A percentile compares a stretch with the other conserved stretches of the same genome.
These are phyloP conservation scores for Siniperca obscura DNA, from an alignment of 2,797 vertebrate species.

Conservation along the genomic window DNA sequence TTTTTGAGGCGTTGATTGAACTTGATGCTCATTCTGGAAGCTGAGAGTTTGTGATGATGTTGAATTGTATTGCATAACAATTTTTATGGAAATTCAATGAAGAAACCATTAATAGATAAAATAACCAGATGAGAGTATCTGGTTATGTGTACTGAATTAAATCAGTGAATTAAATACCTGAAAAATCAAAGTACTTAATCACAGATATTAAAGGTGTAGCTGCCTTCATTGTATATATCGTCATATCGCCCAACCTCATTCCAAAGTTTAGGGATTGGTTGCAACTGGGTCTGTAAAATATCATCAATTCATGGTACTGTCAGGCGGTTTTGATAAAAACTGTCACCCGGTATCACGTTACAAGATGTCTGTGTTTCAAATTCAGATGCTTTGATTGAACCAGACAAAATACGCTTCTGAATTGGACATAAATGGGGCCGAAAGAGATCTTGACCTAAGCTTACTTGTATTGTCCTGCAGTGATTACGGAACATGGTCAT, in stretches of 20 bases:
- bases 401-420: background rate
- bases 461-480: background rate
- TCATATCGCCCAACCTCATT: background rate
- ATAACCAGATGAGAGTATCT: background rate
- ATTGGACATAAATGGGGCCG: background rate
- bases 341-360: background rate
- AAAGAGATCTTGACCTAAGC: slow-evolving; percentile 31
- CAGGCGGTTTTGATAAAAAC: background rate
- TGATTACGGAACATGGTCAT: slow-evolving; percentile 31
- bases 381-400: background rate
- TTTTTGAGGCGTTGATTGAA: background rate
- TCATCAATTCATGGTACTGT: background rate
- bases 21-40: background rate
- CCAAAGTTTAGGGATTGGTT: background rate
- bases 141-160: background rate
- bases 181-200: no score
- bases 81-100: background rate
- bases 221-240: background rate
- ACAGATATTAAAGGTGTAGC: background rate
- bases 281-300: background rate
- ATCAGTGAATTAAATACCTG: background rate
- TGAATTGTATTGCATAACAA: background rate
- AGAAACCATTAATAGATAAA: background rate
- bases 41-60: background rate
- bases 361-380: background rate